Percentiles rank a stretch among this genome's conserved stretches.
These are phyloP conservation scores for Butorides virescens DNA, from an alignment of 2,113 vertebrate species.

Conservation along the genomic window DNA sequence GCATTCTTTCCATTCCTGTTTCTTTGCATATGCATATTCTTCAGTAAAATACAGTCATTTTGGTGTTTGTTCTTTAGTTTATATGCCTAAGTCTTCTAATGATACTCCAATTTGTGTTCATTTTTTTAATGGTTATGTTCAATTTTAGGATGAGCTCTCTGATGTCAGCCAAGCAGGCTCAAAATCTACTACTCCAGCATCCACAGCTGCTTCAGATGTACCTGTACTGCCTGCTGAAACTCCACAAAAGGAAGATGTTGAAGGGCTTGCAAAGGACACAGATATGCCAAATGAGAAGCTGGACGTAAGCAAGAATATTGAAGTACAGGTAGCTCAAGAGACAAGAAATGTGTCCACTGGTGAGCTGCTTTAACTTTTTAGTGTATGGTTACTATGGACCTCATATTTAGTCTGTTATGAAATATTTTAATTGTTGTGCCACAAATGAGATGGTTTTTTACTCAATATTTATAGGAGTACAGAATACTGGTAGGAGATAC, in stretches of 20 bases:
- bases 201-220: slow-evolving; percentile 74
- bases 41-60: not conserved
- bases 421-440: not conserved
- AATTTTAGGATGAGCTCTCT: slow-evolving; percentile 89
- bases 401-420: not conserved
- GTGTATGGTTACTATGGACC: not conserved
- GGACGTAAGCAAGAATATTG: slow-evolving; percentile 79
- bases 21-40: not conserved
- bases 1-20: not conserved
- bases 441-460: not conserved
- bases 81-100: not conserved
- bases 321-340: slow-evolving; percentile 82
- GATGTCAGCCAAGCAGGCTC: slow-evolving; percentile 76
- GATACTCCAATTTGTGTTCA: not conserved
- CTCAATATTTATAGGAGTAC: not conserved
- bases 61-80: not conserved
- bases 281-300: slow-evolving; percentile 70
- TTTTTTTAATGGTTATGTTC: not conserved
- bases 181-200: slow-evolving; percentile 84
- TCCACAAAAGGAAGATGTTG: slow-evolving; percentile 70
- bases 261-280: slow-evolving; percentile 74
- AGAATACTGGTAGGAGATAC: not conserved
- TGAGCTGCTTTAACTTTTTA: slow-evolving; percentile 47
- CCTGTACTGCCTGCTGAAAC: slow-evolving; percentile 71
- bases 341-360: slow-evolving; percentile 81